Evolutionary conservation across 2,797 vertebrate genomes (phyloP).

Genomic region (Bufotes viridis): DNA sequence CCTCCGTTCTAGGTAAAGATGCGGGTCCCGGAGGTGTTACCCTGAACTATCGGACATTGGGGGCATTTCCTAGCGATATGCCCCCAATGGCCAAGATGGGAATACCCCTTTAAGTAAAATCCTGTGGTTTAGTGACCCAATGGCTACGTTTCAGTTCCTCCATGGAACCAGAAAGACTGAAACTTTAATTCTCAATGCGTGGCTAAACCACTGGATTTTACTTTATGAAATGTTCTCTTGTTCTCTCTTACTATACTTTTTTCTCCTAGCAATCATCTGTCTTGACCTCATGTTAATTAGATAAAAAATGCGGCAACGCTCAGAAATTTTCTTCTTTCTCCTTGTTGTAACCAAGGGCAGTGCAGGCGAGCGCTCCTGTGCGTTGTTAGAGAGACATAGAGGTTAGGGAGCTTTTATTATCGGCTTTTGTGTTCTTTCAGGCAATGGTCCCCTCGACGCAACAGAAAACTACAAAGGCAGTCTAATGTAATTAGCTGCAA

Average conservation of each 20-base stretch:
- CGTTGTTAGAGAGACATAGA: slow-evolving; percentile 4
- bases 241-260: neutral
- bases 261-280: neutral
- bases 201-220: too few relatives aligned
- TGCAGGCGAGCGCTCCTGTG: slow-evolving; percentile 1
- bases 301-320: slow-evolving; percentile 27
- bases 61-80: too few relatives aligned
- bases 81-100: too few relatives aligned
- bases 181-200: too few relatives aligned
- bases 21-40: too few relatives aligned
- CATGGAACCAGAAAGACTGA: too few relatives aligned
- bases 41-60: too few relatives aligned
- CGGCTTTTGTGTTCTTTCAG: slow-evolving; percentile 50
- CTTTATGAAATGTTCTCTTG: neutral
- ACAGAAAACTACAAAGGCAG: slow-evolving; percentile 63
- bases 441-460: slow-evolving; percentile 55
- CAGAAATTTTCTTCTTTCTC: slow-evolving; percentile 39
- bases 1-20: too few relatives aligned
- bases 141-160: too few relatives aligned
- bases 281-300: slow-evolving; percentile 33
- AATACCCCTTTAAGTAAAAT: too few relatives aligned
- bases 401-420: slow-evolving; percentile 43
- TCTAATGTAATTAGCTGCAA: slow-evolving; percentile 70
- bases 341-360: slow-evolving; percentile 52
- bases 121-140: too few relatives aligned